Evolutionary conservation across 2,113 vertebrate species (phyloP), one percentile per base, ranked within the genome.

Genomic region (Scatophagus argus): DNA sequence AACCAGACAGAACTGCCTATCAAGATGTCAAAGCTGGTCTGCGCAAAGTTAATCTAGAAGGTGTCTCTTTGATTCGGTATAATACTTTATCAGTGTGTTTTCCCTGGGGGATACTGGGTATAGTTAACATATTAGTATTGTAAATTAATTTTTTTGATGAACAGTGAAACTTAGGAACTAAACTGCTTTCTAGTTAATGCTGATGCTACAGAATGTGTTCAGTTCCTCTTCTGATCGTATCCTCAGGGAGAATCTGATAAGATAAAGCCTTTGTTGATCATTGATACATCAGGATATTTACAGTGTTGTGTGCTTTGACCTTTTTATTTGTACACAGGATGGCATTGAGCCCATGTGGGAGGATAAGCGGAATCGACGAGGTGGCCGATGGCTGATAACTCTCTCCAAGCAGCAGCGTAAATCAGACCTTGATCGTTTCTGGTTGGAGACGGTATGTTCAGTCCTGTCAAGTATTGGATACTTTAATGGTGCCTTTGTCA

Each of bases 321-420:
- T 72, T 3, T n/a, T 3, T 63, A 1, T 87, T 61, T 75, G 11
- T n/a, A 7, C 31, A 21, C 88, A 99, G 98, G 98, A 99, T 91
- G 98, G 98, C 1, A 97, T 99, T 83, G 97, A 99, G 58, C 98
- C 98, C 46, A 99, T 99, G 98, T 99, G 98, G 98, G 98, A 99
- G 94, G 98, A 99, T 64, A 96, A 97, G 46, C 95, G 95, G 79
- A 99, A 99, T 88, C 97, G 97, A 70, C 92, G 95, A 77, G 98
- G 98, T 32, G 98, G 98, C 63, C 95, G 98, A 90, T 99, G 97
- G 98, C 92, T 99, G 78, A 98, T 99, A 87, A 99, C 98, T 36
- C 93, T 99, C 86, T 96, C 96, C 79, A 99, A 99, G 84, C 97
- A 97, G 94, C 98, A 99, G 92, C 96, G 98, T 83, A 94, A 95